Conservation (phyloP, 1,140 invertebrate species). For the Orchestia grillus region DNA sequence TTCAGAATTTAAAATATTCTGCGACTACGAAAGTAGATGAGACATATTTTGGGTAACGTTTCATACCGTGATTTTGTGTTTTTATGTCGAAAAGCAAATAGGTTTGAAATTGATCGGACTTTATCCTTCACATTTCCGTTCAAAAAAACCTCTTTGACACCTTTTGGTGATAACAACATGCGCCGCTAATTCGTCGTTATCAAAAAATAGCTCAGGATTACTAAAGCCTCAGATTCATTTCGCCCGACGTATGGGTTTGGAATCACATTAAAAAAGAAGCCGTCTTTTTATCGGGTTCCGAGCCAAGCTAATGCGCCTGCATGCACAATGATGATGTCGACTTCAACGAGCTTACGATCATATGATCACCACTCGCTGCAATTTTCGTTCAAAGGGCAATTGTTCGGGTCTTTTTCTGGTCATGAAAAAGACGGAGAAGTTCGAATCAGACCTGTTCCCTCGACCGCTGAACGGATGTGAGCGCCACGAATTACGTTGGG, state of each 20-base stretch:
- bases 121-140: neutral
- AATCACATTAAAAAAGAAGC: neutral
- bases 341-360: neutral
- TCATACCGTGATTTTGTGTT: no score
- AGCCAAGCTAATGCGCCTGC: neutral
- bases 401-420: neutral
- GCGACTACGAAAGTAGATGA: no score
- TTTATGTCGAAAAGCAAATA: no score
- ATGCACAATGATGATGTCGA: neutral
- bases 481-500: neutral
- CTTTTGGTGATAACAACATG: neutral
- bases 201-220: neutral
- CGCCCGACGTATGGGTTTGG: neutral
- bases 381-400: neutral
- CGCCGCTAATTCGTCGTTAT: neutral
- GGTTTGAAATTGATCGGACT: neutral
- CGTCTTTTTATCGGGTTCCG: neutral
- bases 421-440: neutral
- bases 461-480: neutral
- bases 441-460: neutral
- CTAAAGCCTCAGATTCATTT: neutral
- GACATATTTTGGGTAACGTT: no score
- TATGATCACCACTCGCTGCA: neutral
- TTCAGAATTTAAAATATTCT: neutral
- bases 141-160: neutral